These are phyloP conservation scores for Drosophila koepferae DNA, from an alignment of 2,888 invertebrate species.

Conservation along the genomic window DNA sequence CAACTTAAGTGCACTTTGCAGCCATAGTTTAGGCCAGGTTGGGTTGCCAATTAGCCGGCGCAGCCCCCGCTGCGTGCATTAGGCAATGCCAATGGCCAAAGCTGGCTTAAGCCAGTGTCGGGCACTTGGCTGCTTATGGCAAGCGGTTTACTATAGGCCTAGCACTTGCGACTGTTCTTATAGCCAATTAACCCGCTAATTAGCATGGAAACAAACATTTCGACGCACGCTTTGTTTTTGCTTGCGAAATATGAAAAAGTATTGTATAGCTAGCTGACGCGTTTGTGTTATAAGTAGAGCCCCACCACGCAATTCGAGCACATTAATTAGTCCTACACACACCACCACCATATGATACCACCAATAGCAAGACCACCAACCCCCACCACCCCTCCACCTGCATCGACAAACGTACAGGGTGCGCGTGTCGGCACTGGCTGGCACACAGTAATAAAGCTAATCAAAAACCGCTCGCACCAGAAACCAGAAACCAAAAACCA, in stretches of 20 bases:
- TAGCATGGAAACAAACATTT: constrained; percentile 74
- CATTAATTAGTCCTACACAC: constrained; percentile 71
- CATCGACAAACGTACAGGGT: constrained; percentile 2
- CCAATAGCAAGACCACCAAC: not conserved
- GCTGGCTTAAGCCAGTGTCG: constrained; percentile 43
- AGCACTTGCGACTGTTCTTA: constrained; percentile 48
- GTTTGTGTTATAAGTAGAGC: constrained; percentile 43
- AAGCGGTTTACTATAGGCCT: constrained; percentile 11
- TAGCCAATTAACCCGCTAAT: constrained; percentile 80
- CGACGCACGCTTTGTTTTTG: constrained; percentile 40
- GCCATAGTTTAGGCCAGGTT: constrained; percentile 44
- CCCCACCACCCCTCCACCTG: not conserved
- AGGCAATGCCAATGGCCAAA: constrained; percentile 49
- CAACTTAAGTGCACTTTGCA: constrained; percentile 69
- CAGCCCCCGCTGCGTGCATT: constrained; percentile 24
- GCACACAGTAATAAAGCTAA: constrained; percentile 78
- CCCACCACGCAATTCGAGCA: constrained; percentile 57
- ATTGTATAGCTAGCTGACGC: constrained; percentile 25
- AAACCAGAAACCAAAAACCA: constrained; percentile 45
- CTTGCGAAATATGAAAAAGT: constrained; percentile 52
- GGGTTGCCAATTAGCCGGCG: constrained; percentile 55
- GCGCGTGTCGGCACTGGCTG: constrained; percentile 42
- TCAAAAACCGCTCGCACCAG: constrained; percentile 71
- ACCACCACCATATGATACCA: constrained; percentile 18
- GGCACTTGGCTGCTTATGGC: constrained; percentile 21